Percentiles rank a stretch among this genome's conserved stretches.
Conservation (phyloP, 2,888 invertebrate genomes). For the Pinctada fucata region DNA sequence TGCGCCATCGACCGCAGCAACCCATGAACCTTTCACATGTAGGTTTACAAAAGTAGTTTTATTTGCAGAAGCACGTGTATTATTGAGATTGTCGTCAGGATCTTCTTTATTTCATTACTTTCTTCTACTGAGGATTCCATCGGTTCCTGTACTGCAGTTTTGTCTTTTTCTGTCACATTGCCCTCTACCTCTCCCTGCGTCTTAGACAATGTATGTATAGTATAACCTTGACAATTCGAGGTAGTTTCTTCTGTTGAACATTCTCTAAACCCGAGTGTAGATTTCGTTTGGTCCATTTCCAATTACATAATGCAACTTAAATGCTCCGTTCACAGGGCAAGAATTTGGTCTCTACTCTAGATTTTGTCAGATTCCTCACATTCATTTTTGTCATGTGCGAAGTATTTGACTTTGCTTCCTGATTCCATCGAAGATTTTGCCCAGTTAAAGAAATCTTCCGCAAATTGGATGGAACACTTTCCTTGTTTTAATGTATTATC, state of each 20-base stretch:
- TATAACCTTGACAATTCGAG: not conserved
- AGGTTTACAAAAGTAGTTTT: no score
- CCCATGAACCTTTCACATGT: not conserved
- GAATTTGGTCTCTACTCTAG: not conserved
- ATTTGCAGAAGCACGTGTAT: no score
- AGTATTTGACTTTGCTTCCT: constrained; percentile 27
- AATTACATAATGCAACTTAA: not conserved
- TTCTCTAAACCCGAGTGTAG: constrained; percentile 3
- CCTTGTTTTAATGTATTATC: constrained; percentile 34
- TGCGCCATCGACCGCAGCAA: not conserved
- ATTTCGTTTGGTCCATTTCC: not conserved
- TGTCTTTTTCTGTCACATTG: not conserved
- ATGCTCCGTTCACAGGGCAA: constrained; percentile 15
- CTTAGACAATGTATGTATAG: not conserved
- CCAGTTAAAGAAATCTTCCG: constrained; percentile 29
- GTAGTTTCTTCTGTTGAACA: not conserved
- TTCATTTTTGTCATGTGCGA: constrained; percentile 9
- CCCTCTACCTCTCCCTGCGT: not conserved
- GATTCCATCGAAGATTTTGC: constrained; percentile 3
- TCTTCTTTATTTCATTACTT: no score
- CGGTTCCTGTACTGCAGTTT: not conserved
- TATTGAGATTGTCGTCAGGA: no score
- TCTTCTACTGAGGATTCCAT: no score
- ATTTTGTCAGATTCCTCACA: not conserved
- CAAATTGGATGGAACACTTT: constrained; percentile 22